Conservation (phyloP, 2,113 vertebrate species). For the Prolemur simus region DNA sequence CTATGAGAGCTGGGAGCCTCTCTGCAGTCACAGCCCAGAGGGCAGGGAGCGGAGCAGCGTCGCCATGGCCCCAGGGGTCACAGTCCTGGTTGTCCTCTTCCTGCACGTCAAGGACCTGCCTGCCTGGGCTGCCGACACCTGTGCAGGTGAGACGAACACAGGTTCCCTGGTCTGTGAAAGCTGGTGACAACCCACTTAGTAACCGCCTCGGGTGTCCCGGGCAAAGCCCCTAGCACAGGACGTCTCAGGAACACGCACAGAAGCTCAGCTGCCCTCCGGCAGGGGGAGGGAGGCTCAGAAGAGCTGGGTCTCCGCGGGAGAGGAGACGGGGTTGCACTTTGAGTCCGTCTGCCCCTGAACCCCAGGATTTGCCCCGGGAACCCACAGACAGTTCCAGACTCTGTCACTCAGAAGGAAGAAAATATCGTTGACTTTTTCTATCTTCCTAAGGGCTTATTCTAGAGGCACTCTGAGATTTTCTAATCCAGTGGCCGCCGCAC, state of each 20-base stretch:
- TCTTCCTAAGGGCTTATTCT: neutral
- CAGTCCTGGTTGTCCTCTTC: neutral
- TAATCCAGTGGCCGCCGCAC: rapidly evolving
- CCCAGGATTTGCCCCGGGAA: rapidly evolving
- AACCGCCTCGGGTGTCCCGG: rapidly evolving
- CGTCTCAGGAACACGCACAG: neutral
- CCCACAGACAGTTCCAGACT: rapidly evolving
- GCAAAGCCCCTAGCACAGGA: rapidly evolving
- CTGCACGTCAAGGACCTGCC: neutral
- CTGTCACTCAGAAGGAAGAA: neutral
- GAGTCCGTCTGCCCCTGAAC: rapidly evolving
- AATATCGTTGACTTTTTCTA: rapidly evolving
- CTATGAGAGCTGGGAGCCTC: neutral
- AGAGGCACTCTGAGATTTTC: rapidly evolving
- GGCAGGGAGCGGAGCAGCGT: rapidly evolving
- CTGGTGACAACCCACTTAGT: neutral
- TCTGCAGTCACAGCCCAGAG: rapidly evolving
- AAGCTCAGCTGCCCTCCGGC: neutral
- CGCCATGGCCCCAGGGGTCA: neutral
- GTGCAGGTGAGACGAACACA: neutral
- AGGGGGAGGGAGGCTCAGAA: neutral
- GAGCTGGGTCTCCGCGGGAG: rapidly evolving
- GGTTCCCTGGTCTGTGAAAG: neutral
- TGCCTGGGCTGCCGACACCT: neutral
- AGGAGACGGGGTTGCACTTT: rapidly evolving